Evolutionary conservation across 1,140 invertebrate genomes (phyloP).

Genomic region (Hyphantria cunea): DNA sequence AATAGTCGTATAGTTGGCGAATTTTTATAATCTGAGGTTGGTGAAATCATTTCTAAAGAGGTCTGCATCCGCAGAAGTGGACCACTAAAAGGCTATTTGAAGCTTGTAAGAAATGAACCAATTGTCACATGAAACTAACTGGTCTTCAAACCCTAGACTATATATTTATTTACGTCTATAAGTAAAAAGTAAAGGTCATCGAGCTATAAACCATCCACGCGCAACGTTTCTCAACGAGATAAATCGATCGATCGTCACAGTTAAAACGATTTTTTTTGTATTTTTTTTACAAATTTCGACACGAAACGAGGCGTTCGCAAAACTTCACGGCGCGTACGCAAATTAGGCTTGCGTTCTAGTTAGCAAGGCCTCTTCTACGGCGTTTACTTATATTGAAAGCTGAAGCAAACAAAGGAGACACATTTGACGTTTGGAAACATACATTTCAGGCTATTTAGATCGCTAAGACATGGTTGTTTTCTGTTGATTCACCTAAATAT

Average conservation of each 20-base stretch:
- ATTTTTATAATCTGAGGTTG: too few relatives aligned
- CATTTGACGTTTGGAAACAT: too few relatives aligned
- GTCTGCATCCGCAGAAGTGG: too few relatives aligned
- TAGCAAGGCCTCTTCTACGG: conserved; percentile 49
- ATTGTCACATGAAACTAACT: too few relatives aligned
- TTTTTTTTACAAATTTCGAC: conserved; percentile 16
- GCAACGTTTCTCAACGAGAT: neutral
- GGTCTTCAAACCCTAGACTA: neutral
- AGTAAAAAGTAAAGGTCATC: too few relatives aligned
- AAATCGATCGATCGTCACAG: neutral
- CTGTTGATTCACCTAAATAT: too few relatives aligned
- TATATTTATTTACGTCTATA: neutral
- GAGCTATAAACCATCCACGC: neutral
- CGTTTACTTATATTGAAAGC: conserved; percentile 43
- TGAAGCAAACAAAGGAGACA: conserved; percentile 46
- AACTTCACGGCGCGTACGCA: conserved; percentile 34
- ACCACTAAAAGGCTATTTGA: too few relatives aligned
- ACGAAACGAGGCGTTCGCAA: conserved; percentile 30
- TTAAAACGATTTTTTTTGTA: neutral
- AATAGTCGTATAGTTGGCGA: too few relatives aligned
- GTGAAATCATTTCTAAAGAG: too few relatives aligned
- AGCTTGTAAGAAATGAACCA: too few relatives aligned
- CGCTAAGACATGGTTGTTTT: too few relatives aligned
- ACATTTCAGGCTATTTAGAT: too few relatives aligned
- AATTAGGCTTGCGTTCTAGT: conserved; percentile 57